Evolutionary conservation across 2,888 invertebrate species (phyloP), one percentile per base, ranked within the genome.

Genomic region (Halocaridina rubra): DNA sequence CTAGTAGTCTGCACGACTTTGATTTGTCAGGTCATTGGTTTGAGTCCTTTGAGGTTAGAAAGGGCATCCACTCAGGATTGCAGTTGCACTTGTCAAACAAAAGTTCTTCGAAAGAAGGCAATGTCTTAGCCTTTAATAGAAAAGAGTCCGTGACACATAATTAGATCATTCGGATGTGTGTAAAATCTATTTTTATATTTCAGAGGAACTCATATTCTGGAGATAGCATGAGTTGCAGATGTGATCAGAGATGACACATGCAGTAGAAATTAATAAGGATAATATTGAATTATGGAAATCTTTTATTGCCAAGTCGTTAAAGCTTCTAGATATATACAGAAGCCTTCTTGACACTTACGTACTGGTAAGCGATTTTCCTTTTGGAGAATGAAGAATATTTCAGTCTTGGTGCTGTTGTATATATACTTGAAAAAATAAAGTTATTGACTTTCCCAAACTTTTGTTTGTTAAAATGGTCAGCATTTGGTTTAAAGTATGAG

Each of bases 301-400:
- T 24, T 84, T 72, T 39, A 71, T 59, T 10, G 61, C 30, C 4
- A 57, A 71, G 22, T 69, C 78, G 16, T 69, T 84, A 13, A 59
- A 61, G 30, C 61, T 84, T 33, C 13, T 78, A 7, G 72, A 78
- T 61, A n/a, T 61, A 16, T 53, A 84, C 53, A 10, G 72, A 33
- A 39, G 8, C 16, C 46, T 84, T n/a, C 29, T 84, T 29, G 82
- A 84, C 30, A 53, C 82, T 5, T 84, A 84, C 64, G 82, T 84
- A 3, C 53, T 84, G 77, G 82, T 84, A 22, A 78, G 78, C 33
- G 10, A 0, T n/a, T 0, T 39, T 1, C 0, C 13, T 5, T 16
- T 39, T 13, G 74, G 13, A 22, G 7, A 3, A 74, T 39, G 33
- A 19, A 39, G 32, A 0, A 72, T 19, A 3, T 30, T 29, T 10